Base-by-base conservation (phyloP, 2,888 invertebrate genomes). In the Drosophila incognita region DNA sequence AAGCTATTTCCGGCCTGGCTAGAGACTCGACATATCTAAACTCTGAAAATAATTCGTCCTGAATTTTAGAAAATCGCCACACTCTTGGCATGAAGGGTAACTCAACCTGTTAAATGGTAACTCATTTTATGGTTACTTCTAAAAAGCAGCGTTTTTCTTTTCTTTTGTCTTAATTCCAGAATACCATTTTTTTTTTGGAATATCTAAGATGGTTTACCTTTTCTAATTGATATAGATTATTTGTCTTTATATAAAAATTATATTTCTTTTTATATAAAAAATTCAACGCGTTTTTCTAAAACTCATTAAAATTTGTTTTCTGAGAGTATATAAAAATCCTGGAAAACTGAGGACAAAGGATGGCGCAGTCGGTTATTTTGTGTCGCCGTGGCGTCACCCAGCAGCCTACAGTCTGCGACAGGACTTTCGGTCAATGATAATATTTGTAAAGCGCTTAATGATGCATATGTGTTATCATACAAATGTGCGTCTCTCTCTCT, bases 401-500 rank as follows among this genome's bases (percentile, higher is more conserved):
- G 2, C 29, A 35, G 24, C 10, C 27, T n/a, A n/a, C 21, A 2
- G 31, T 18, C 24, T 18, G 35, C 11, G 29, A 18, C 48, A 21
- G 49, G 29, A 64, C 36, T 58, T 58, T 60, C 33, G 81, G 78
- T 58, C 71, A 71, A 58, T 66, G 59, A 35, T 63, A 78, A 81
- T 81, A 79, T 81, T 79, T 81, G 76, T 74, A 83, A 69, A 77
- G 80, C 79, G 87, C 83, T 80, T 86, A 89, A 86, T 86, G 89
- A 87, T 70, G 87, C 81, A 57, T 71, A 36, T 46, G 42, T 42
- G 42, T 18, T 33, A 11, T 21, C 57, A 21, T 24, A 29, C 21
- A 10, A 29, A 29, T 42, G 27, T 56, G 36, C n/a, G 33, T 21
- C 42, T 10, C 18, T 36, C 21, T 15, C 13, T 33, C 27, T 24